Evolutionary conservation across 2,113 vertebrate species (phyloP), one percentile per base, ranked within the genome.

Genomic region (Aramus guarauna): DNA sequence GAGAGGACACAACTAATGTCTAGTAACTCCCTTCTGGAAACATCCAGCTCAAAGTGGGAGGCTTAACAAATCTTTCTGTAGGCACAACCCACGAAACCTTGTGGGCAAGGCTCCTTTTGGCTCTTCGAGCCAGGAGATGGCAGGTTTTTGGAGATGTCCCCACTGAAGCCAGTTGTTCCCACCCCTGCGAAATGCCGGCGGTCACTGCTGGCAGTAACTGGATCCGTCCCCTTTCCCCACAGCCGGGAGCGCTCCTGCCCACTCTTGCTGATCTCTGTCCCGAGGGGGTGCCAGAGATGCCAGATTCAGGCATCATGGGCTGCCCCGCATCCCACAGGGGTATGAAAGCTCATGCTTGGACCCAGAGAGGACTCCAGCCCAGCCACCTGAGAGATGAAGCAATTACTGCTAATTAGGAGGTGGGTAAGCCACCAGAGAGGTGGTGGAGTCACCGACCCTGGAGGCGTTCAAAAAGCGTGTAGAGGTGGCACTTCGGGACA

Each of bases 331-430:
- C 39, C 34, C 12, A 1, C 6, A 9, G 7, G 30, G 41, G 7
- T 43, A 48, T 0, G 5, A 12, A 58, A 86, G 36, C 15, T 24
- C 8, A 0, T 17, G 1, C 12, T 12, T 24, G 56, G 12, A 18
- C 30, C 7, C 37, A 24, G 71, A 32, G 37, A 41, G n/a, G 19
- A 21, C 34, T 34, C 52, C 58, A 78, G 52, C 16, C 13, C 9
- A 7, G 23, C 8, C 22, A 29, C 5, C 15, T 2, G 3, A 48
- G 50, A 53, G 27, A 71, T 3, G 0, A 63, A 69, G 63, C 50
- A 79, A 53, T 90, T 60, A 55, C 8, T 72, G 63, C 52, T 37
- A 12, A 69, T 72, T 24, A 71, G 50, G 56, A 86, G 53, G 32
- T 39, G 66, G 41, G 63, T 9, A 68, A 41, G 12, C 39, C 39